Base-by-base conservation (phyloP, 2,888 invertebrate genomes). In the Drosophila sordidula region DNA sequence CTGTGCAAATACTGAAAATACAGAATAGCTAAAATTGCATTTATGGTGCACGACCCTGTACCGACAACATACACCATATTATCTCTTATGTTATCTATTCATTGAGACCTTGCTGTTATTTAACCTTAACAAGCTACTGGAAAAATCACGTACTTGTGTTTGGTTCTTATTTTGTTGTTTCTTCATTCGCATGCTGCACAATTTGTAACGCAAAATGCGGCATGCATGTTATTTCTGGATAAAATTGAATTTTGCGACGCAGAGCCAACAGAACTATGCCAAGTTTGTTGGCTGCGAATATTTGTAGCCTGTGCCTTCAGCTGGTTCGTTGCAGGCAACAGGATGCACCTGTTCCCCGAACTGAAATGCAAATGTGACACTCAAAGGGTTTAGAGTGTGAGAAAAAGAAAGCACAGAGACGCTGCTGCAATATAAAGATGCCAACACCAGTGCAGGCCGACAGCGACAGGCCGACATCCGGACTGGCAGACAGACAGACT, bases 321-420 rank as follows among this genome's bases (percentile, higher is more conserved):
- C n/a, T 44, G 49, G 41, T n/a, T 26, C 29, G 25, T 25, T 45
- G 36, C 44, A 32, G 50, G n/a, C 50, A 46, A 25, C 56, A 49
- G 49, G 36, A 57, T 52, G 42, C 71, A 56, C 62, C 73, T 65
- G 75, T 55, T 41, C 14, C 29, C 36, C 57, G 12, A 45, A 32
- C 36, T 45, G 25, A 61, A 61, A 71, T 71, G 34, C 34, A 75
- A 75, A 76, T 75, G 58, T 38, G 51, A 45, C 71, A 66, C 66
- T 55, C 46, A 29, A 22, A 51, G 36, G 36, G 44, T 32, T 41
- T 29, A 46, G 11, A 22, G 29, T 36, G n/a, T 16, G 14, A 4
- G 32, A 32, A 29, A 4, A 34, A 12, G 34, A 32, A 32, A 11
- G 32, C 11, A 32, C 11, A 26, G 8, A 26, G 26, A 26, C n/a